phyloP scores from a whole-genome alignment of 2,888 invertebrate species.

The Caenorhabditis sp. region DNA sequence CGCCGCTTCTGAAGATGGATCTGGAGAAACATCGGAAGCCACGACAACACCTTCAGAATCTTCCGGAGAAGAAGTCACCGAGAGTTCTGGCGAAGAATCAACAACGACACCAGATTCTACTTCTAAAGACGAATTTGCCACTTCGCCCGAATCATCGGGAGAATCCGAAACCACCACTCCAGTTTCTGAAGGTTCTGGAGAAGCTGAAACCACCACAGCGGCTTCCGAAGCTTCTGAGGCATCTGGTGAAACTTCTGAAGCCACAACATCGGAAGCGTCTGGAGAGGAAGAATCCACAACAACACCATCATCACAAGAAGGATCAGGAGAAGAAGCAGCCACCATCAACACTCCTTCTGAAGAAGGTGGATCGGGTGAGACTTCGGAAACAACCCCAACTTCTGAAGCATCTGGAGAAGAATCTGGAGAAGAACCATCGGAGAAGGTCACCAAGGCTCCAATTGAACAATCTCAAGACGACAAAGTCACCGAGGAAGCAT shows the following conservation, averaged over 20 bases:
- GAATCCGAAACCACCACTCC: background rate
- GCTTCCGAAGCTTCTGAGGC: slow-evolving; percentile 10
- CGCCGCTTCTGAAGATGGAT: slow-evolving; percentile 5
- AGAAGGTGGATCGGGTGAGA: slow-evolving; percentile 18
- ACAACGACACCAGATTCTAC: slow-evolving; percentile 6
- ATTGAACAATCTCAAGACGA: slow-evolving; percentile 7
- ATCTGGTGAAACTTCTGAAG: slow-evolving; percentile 6
- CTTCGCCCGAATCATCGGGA: background rate
- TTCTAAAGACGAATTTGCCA: background rate
- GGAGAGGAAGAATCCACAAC: slow-evolving; percentile 18
- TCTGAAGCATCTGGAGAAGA: slow-evolving; percentile 12
- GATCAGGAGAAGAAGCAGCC: slow-evolving; percentile 6
- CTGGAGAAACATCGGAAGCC: slow-evolving; percentile 16
- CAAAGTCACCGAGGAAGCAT: slow-evolving; percentile 1
- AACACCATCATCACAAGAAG: background rate
- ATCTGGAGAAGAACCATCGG: slow-evolving; percentile 8
- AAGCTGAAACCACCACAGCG: slow-evolving; percentile 6
- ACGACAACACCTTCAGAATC: slow-evolving; percentile 7
- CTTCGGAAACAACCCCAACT: slow-evolving; percentile 15
- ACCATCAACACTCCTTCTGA: slow-evolving; percentile 15
- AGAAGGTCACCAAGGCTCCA: too few relatives aligned
- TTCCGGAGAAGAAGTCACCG: background rate
- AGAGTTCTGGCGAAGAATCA: slow-evolving; percentile 3
- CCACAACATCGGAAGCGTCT: background rate
- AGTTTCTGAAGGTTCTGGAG: slow-evolving; percentile 10